These are phyloP conservation scores for Palloptera scutellata DNA, from an alignment of 2,888 invertebrate species.

Conservation along the genomic window DNA sequence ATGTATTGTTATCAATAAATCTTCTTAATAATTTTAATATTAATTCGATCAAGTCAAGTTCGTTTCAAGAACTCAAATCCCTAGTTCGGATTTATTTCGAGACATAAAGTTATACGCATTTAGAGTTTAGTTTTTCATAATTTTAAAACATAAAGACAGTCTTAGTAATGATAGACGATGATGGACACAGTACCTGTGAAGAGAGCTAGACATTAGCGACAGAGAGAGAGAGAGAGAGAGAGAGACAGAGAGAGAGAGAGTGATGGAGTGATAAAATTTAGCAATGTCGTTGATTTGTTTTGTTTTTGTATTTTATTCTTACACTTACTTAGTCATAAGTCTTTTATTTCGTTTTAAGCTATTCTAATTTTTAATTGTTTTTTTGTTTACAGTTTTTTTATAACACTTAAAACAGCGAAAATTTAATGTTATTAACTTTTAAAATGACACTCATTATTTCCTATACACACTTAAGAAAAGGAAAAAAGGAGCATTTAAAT, in stretches of 20 bases:
- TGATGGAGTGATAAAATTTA: not conserved
- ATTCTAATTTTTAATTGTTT: not conserved
- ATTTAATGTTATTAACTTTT: not conserved
- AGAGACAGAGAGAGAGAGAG: too few relatives aligned
- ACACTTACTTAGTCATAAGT: not conserved
- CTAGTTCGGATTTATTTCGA: too few relatives aligned
- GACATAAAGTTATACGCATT: too few relatives aligned
- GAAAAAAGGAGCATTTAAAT: not conserved
- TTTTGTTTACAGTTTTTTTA: too few relatives aligned
- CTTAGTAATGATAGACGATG: too few relatives aligned
- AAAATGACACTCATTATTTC: not conserved
- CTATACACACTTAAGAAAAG: not conserved
- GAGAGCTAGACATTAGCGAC: too few relatives aligned
- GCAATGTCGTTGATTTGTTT: not conserved
- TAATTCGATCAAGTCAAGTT: not conserved
- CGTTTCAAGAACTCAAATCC: too few relatives aligned
- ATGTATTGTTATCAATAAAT: not conserved
- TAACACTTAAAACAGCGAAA: constrained; percentile 17
- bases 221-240: too few relatives aligned
- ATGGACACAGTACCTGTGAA: too few relatives aligned
- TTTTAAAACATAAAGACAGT: too few relatives aligned
- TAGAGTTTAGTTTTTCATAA: too few relatives aligned
- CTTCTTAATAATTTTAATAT: not conserved
- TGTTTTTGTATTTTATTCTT: not conserved
- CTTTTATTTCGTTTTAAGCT: not conserved